These are phyloP conservation scores for Pachyuromys duprasi DNA, from an alignment of 2,797 vertebrate species.

Conservation along the genomic window DNA sequence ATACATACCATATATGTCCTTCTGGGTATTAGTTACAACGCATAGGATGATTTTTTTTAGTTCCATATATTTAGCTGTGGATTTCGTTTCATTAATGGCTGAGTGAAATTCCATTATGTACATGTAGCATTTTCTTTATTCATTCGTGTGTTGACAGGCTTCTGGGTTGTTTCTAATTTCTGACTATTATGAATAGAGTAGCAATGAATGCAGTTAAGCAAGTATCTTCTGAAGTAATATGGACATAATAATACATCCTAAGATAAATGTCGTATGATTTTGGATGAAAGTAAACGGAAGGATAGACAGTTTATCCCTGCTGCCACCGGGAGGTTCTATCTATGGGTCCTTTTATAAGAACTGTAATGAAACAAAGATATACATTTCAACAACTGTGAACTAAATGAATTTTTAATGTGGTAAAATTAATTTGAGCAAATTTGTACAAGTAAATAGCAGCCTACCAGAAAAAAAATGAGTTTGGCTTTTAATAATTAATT, in stretches of 20 bases:
- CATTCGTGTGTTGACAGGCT: neutral
- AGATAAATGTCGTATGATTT: neutral
- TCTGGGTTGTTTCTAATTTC: neutral
- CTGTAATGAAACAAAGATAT: constrained; percentile 32
- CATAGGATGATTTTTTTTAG: neutral
- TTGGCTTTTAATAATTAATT: constrained; percentile 76
- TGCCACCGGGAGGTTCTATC: neutral
- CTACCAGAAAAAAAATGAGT: constrained; percentile 13
- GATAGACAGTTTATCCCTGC: neutral
- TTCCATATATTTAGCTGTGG: neutral
- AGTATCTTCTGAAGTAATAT: neutral
- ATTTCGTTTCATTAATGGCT: neutral
- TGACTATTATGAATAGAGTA: neutral
- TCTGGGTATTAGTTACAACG: neutral
- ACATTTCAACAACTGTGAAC: neutral
- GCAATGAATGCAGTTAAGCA: neutral
- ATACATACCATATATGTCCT: neutral
- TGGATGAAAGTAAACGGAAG: neutral
- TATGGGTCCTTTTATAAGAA: neutral
- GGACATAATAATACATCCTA: neutral
- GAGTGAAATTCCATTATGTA: neutral
- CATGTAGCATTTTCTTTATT: neutral
- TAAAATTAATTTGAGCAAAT: constrained; percentile 65
- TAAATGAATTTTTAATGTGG: constrained; percentile 46
- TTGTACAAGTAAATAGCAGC: constrained; percentile 26